A percentile compares a stretch with the other conserved stretches of the same genome.
phyloP scores from a whole-genome alignment of 2,113 vertebrate species.

The Aplodontia rufa region DNA sequence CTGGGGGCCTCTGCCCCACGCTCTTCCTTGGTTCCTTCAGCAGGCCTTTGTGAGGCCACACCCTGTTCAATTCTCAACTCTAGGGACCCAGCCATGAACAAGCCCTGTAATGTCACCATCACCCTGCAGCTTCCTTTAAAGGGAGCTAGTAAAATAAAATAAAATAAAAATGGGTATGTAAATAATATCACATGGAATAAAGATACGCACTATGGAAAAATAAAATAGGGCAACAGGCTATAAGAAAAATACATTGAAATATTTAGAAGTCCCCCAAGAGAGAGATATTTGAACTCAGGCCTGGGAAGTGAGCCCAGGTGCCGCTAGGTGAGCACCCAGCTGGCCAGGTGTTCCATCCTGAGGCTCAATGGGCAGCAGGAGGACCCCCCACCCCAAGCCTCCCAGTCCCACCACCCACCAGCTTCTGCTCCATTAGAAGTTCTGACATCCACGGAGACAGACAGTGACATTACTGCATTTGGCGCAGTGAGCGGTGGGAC shows the following conservation, averaged over 20 bases:
- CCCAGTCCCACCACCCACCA: accelerated
- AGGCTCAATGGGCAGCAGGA: accelerated
- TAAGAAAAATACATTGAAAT: not conserved
- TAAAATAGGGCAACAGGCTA: not conserved
- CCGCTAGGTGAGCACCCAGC: not conserved
- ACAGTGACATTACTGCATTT: constrained; percentile 55
- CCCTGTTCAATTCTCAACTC: not conserved
- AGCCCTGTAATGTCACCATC: not conserved
- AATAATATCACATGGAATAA: not conserved
- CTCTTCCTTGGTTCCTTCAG: not conserved
- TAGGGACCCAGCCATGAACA: not conserved
- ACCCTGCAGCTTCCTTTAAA: not conserved
- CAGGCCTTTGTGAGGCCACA: too few relatives aligned
- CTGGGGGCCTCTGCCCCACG: not conserved
- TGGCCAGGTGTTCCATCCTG: not conserved
- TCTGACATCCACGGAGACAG: constrained; percentile 41
- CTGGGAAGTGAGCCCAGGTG: not conserved
- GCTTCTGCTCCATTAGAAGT: not conserved
- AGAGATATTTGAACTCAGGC: not conserved
- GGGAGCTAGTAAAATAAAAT: not conserved
- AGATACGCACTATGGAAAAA: not conserved
- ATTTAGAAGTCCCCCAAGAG: not conserved
- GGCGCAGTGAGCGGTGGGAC: constrained; percentile 67
- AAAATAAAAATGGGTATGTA: not conserved
- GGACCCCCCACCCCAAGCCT: not conserved